Base-by-base conservation (phyloP, 1,140 invertebrate species). In the Heliconius melpomene region DNA sequence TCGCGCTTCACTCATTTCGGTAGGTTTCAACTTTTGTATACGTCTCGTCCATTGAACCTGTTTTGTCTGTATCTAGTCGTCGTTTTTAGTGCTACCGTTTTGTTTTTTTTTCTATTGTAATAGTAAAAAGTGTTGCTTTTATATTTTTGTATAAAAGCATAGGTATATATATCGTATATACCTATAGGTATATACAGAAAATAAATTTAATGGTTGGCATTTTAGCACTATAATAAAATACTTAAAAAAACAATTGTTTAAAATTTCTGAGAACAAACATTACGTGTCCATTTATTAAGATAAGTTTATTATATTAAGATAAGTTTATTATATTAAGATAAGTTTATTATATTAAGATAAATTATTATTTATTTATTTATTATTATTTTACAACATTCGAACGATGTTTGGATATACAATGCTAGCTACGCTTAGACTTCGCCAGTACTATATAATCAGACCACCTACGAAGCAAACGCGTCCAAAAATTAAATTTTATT, bases 1-100 rank as follows among this genome's bases (percentile, higher is more conserved):
- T 89, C 87, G 87, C 88, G 86, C 86, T 81, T 79, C 66, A 81
- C 79, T 85, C 83, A 77, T 86, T 89, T 88, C 86, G 70, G 84
- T 76, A 82, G 79, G 74, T 86, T 87, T 88, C 83, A 75, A 87
- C 79, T 85, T 86, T 85, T 83, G 75, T 76, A 83, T 85, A 83
- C 80, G 81, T 74, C 79, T 81, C 74, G 86, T 85, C 73, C 88
- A 74, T 87, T 90, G 88, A 91, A 87, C 85, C 79, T 75, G 52
- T 75, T 76, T 83, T 74, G 79, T 76, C 83, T 50, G 32, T 40
- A 20, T 20, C 16, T 20, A 52, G 16, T 52, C 50, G 18, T 52
- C 50, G 6, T 16, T 26, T 57, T 54, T 57, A 57, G 8, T 57
- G 50, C 74, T 23, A 57, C 46, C 32, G 46, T 76, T 74, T 50